phyloP scores from a whole-genome alignment of 2,113 vertebrate species.

The Leptobrachium ailaonicum region DNA sequence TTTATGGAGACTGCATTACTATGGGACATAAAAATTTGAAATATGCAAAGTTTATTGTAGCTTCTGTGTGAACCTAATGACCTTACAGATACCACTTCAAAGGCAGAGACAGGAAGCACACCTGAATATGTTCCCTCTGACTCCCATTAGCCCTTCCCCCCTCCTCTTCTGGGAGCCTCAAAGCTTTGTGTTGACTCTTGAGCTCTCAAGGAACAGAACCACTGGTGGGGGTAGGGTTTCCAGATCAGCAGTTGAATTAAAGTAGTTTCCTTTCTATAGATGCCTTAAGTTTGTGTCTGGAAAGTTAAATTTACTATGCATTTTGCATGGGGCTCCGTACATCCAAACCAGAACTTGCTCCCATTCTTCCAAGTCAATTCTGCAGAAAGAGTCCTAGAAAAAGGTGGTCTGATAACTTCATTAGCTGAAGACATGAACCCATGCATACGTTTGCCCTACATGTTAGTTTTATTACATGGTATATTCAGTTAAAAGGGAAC shows the following conservation, averaged over 20 bases:
- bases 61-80: slow-evolving; percentile 41
- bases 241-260: no score
- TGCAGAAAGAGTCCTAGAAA: no score
- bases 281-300: no score
- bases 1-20: slow-evolving; percentile 4
- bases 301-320: no score
- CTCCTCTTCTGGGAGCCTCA: neutral
- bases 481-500: no score
- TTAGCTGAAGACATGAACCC: no score
- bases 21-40: slow-evolving; percentile 37
- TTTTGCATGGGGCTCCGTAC: neutral
- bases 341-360: neutral
- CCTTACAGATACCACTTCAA: slow-evolving; percentile 40
- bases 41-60: slow-evolving; percentile 36
- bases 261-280: no score
- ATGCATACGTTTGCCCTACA: no score
- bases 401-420: no score
- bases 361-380: no score
- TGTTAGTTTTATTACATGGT: no score
- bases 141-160: slow-evolving; percentile 12
- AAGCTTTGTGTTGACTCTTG: neutral
- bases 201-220: slow-evolving; percentile 16
- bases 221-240: slow-evolving; percentile 3
- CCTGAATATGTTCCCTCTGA: slow-evolving; percentile 19
- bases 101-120: slow-evolving; percentile 31